Percentiles rank a stretch among this genome's conserved stretches.
These are phyloP conservation scores for Elaeidobius kamerunicus DNA, from an alignment of 2,888 invertebrate genomes.

Conservation along the genomic window DNA sequence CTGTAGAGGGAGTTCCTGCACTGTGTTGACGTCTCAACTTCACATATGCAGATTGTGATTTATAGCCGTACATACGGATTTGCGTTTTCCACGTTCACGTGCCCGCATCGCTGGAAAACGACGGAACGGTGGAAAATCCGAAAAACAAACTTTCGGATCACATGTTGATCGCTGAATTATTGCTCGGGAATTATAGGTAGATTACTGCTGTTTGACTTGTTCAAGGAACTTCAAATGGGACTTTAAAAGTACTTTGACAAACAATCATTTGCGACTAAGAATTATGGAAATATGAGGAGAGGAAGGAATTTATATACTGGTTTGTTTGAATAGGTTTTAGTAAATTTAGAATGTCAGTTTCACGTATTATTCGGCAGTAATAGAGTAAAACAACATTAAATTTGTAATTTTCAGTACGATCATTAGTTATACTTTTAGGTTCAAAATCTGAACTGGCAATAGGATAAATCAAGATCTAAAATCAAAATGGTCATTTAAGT, in stretches of 20 bases:
- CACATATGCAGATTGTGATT: conserved; percentile 44
- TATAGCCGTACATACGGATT: conserved; percentile 36
- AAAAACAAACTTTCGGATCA: conserved; percentile 29
- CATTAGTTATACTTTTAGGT: too few species aligned
- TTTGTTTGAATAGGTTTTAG: too few species aligned
- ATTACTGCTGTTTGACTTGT: conserved; percentile 24
- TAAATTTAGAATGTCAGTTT: too few species aligned
- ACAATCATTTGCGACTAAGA: conserved; percentile 3
- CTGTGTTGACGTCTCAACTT: conserved; percentile 38
- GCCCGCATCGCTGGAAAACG: conserved; percentile 25
- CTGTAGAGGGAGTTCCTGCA: conserved; percentile 33
- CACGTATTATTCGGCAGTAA: too few species aligned
- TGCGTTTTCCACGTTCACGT: conserved; percentile 23
- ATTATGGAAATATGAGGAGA: too few species aligned
- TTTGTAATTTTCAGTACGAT: too few species aligned
- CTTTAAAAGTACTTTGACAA: conserved; percentile 20
- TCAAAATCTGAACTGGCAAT: too few species aligned
- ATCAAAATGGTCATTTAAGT: too few species aligned
- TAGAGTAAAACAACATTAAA: too few species aligned
- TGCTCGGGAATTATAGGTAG: conserved; percentile 28
- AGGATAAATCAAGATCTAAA: too few species aligned
- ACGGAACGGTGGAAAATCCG: too few species aligned
- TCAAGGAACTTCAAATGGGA: conserved; percentile 13
- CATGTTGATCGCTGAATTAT: conserved; percentile 32
- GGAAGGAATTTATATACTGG: too few species aligned